Conservation (phyloP, 1,140 invertebrate species). For the Ganaspis sp. region DNA sequence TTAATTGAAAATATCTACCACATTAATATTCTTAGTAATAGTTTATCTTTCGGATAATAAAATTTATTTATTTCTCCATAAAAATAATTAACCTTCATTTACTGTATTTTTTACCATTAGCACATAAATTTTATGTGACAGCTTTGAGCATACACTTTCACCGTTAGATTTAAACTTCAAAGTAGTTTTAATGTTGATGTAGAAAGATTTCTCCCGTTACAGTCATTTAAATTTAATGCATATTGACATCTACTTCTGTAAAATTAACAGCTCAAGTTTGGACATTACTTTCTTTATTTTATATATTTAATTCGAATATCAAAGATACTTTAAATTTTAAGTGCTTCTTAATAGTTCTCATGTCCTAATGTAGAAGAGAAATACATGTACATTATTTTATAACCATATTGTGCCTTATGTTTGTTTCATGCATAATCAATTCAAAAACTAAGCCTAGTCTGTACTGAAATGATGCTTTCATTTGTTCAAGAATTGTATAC, state of each 20-base stretch:
- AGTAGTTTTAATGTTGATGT: background rate
- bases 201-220: background rate
- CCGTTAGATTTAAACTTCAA: conserved; percentile 1
- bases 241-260: background rate
- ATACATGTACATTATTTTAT: no score
- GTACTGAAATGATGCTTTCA: no score
- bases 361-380: background rate
- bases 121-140: conserved; percentile 3
- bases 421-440: background rate
- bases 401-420: background rate
- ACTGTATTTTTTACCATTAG: background rate
- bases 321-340: background rate
- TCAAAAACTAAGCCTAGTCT: no score
- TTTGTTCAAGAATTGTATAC: no score
- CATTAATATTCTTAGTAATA: background rate
- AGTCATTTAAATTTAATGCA: background rate
- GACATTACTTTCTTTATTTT: background rate
- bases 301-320: background rate
- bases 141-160: background rate
- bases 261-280: background rate
- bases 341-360: background rate
- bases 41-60: background rate
- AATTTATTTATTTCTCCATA: background rate
- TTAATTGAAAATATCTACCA: no score
- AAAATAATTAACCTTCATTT: background rate